phyloP scores from a whole-genome alignment of 2,797 vertebrate species.

The Pogoniulus pusillus region DNA sequence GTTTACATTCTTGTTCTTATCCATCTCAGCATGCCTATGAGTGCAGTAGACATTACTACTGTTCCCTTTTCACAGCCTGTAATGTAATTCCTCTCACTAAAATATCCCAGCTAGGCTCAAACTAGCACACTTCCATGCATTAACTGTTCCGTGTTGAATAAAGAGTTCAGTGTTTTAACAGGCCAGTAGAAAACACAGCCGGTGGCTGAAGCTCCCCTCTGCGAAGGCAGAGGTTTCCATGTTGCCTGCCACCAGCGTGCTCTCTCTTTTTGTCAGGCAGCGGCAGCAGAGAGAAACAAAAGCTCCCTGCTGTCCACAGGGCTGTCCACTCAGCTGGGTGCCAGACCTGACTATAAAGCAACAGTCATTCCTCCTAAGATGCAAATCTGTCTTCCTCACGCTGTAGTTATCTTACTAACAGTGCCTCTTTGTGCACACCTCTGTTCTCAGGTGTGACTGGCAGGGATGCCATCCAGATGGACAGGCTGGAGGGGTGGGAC shows the following conservation, averaged over 20 bases:
- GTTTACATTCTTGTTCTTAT: no score
- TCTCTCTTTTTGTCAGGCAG: background rate
- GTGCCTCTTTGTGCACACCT: background rate
- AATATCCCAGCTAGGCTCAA: no score
- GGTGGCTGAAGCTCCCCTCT: background rate
- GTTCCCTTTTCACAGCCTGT: no score
- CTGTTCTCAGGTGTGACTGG: no score
- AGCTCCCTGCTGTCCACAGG: background rate
- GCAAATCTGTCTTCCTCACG: background rate
- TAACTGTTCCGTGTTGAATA: background rate
- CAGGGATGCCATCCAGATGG: no score
- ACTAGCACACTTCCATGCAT: no score
- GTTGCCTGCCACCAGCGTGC: background rate
- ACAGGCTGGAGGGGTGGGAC: no score
- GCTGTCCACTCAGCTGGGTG: background rate
- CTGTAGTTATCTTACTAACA: background rate
- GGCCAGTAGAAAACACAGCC: accelerated
- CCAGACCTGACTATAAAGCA: background rate
- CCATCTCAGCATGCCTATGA: no score
- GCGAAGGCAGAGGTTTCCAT: background rate
- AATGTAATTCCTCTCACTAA: no score
- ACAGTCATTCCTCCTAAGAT: background rate
- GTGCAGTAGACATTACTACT: no score
- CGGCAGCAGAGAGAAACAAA: slow-evolving; percentile 30
- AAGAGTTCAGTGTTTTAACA: background rate